phyloP scores from a whole-genome alignment of 1,140 invertebrate species.

The Euglossa dilemma region DNA sequence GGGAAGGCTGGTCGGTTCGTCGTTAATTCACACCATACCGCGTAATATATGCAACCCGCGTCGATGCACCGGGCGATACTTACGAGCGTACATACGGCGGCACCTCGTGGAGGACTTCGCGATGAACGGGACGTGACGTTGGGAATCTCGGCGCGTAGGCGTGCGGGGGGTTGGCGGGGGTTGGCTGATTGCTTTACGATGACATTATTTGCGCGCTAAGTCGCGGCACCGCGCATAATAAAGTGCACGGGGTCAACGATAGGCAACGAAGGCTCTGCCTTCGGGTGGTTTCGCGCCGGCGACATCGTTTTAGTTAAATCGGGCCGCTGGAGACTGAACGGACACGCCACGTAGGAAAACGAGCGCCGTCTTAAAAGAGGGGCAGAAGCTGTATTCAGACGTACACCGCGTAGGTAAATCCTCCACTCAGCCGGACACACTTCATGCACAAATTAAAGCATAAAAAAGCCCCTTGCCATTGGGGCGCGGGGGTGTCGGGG shows the following conservation, averaged over 20 bases:
- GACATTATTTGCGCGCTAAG: constrained; percentile 77
- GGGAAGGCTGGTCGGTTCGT: constrained; percentile 47
- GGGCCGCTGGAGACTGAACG: not conserved
- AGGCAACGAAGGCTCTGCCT: constrained; percentile 22
- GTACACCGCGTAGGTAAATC: constrained; percentile 58
- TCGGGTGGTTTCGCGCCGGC: not conserved
- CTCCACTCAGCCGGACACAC: constrained; percentile 67
- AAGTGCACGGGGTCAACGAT: constrained; percentile 74
- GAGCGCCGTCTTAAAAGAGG: constrained; percentile 9
- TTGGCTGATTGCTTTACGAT: constrained; percentile 76
- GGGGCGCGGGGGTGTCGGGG: not conserved
- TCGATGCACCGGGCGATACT: constrained; percentile 46
- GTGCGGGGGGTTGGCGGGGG: constrained; percentile 46
- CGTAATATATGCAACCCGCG: constrained; percentile 10
- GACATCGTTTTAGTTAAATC: constrained; percentile 6
- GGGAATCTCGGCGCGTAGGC: constrained; percentile 48
- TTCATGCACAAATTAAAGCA: constrained; percentile 74
- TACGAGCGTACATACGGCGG: constrained; percentile 36
- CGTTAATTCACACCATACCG: constrained; percentile 60
- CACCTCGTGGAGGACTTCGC: constrained; percentile 27
- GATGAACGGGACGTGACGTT: constrained; percentile 16
- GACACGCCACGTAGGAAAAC: constrained; percentile 11
- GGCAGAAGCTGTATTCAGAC: constrained; percentile 38
- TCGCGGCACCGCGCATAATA: constrained; percentile 73
- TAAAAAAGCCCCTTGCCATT: constrained; percentile 67